Percentiles rank a stretch among this genome's conserved stretches.
Evolutionary conservation across 2,888 invertebrate species (phyloP).

Genomic region (Amorpha juglandis): DNA sequence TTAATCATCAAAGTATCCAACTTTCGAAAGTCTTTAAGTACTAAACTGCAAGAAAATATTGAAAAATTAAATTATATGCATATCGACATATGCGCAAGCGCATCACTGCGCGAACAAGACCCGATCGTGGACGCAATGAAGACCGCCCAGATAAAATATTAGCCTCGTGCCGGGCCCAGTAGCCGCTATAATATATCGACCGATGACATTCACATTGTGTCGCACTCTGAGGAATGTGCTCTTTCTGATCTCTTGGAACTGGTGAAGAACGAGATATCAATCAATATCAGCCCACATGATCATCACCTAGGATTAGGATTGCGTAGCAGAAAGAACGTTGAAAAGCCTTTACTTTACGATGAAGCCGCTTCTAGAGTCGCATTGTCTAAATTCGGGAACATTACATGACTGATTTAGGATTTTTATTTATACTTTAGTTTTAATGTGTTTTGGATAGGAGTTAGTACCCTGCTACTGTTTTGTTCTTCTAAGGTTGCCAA

Average conservation of each 20-base stretch:
- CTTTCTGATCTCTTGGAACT: slow-evolving; percentile 34
- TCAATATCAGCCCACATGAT: not conserved
- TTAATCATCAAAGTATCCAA: too few species aligned
- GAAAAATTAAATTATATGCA: not conserved
- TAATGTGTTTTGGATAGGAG: too few species aligned
- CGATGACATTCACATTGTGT: slow-evolving; percentile 74
- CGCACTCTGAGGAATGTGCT: slow-evolving; percentile 50
- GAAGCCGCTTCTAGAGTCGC: too few species aligned
- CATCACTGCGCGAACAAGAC: slow-evolving; percentile 56
- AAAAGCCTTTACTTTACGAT: too few species aligned
- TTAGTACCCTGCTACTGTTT: too few species aligned
- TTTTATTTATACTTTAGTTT: too few species aligned
- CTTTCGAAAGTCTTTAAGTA: not conserved
- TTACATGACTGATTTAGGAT: too few species aligned
- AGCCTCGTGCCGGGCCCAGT: slow-evolving; percentile 71
- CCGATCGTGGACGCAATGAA: slow-evolving; percentile 73
- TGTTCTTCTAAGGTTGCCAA: too few species aligned
- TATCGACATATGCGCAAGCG: slow-evolving; percentile 26
- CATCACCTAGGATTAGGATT: too few species aligned
- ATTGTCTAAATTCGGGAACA: too few species aligned
- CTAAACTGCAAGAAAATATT: not conserved
- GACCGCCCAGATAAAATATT: slow-evolving; percentile 82
- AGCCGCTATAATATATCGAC: slow-evolving; percentile 69
- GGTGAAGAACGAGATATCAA: slow-evolving; percentile 9
- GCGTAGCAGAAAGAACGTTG: too few species aligned